These are phyloP conservation scores for Drosophila seguyi DNA, from an alignment of 1,140 invertebrate species.

Conservation along the genomic window DNA sequence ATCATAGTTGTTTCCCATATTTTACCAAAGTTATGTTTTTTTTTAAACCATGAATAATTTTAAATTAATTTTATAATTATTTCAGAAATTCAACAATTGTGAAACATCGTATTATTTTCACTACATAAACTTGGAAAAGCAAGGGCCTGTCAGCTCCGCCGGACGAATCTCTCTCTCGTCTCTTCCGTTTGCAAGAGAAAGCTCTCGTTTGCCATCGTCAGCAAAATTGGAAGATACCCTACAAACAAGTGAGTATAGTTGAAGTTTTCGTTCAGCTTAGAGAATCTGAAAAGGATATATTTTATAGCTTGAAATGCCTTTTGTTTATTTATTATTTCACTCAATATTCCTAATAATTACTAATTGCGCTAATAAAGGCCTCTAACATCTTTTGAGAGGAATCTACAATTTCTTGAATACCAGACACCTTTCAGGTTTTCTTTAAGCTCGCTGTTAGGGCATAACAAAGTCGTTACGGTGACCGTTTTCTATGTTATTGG, in stretches of 20 bases:
- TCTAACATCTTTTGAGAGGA: no score
- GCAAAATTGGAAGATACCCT: constrained; percentile 40
- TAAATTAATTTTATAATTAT: no score
- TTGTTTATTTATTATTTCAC: no score
- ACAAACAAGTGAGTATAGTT: no score
- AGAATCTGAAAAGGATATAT: neutral
- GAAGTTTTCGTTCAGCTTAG: neutral
- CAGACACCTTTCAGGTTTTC: no score
- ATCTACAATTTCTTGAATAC: no score
- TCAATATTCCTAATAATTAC: no score
- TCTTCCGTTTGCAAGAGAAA: constrained; percentile 27
- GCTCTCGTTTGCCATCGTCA: constrained; percentile 46
- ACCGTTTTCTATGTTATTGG: neutral
- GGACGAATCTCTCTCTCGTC: constrained; percentile 10
- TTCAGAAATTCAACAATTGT: neutral
- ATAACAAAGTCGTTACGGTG: neutral
- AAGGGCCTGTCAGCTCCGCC: constrained; percentile 10
- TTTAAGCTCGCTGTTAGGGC: neutral
- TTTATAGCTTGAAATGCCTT: no score
- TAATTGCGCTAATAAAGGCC: no score
- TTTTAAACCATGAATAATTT: neutral
- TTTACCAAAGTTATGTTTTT: no score
- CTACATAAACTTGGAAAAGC: constrained; percentile 25
- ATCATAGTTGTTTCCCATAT: neutral
- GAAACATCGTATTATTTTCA: neutral